Base-by-base conservation (phyloP, 92 coral and sea anemone species). In the Galaxea fascicularis region DNA sequence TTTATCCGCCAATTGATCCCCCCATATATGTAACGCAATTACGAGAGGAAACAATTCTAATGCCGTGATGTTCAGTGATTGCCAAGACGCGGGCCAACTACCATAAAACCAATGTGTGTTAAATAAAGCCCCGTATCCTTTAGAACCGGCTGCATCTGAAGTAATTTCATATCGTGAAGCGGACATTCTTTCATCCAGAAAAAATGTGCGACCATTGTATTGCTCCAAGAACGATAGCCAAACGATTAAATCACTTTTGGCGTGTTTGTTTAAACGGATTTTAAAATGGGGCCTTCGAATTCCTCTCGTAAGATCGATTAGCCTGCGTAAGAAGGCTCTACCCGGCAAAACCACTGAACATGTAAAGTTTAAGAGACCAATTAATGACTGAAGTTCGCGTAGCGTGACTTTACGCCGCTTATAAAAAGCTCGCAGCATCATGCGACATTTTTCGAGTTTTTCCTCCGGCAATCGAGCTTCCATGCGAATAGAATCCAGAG, bases 381-480 rank as follows among this genome's bases (percentile, higher is more conserved):
- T 77, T 24, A 77, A 56, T 0, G 82, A 52, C 63, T 75, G 80
- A 18, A 75, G 65, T 10, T 75, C 80, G 16, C 18, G 25, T 26
- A 75, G 35, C 8, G 35, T 52, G 25, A 56, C 82, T 35, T 77
- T 56, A 30, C 28, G 11, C 47, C 51, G 14, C 20, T 17, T 47
- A 6, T 62, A 62, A 22, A 86, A 80, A 4, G 24, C 54, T 18
- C 58, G 17, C 3, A 90, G 63, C 14, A 60, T 14, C 4, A n/a
- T 26, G 20, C 44, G 51, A 73, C 90, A 89, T 63, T 79, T 89
- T 14, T 69, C n/a, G 10, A 86, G 26, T 65, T 90, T 90, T 26
- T 80, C 90, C 17, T 39, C 41, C 17, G 94, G 94, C 58, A 90
- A 64, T 14, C 90, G 73, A 6, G 84, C 91, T 41, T 91, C 91